A percentile compares a stretch with the other conserved stretches of the same genome.
phyloP scores from a whole-genome alignment of 1,140 invertebrate genomes.

The Drosophila equinoxialis region DNA sequence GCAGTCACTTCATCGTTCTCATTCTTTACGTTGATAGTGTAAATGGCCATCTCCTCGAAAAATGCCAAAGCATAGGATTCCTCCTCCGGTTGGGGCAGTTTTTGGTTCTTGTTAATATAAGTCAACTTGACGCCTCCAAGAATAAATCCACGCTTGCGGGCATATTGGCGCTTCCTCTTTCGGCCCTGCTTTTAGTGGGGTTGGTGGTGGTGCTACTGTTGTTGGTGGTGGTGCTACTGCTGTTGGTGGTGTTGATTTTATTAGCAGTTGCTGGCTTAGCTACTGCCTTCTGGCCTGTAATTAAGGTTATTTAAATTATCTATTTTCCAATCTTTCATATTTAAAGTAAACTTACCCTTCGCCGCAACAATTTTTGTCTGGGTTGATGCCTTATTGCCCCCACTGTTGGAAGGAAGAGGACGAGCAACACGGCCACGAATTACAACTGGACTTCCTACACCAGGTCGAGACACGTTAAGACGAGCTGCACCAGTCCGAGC shows the following conservation, averaged over 20 bases:
- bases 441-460: too few relatives aligned
- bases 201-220: too few relatives aligned
- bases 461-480: too few relatives aligned
- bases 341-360: not conserved
- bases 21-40: constrained; percentile 62
- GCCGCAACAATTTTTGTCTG: too few relatives aligned
- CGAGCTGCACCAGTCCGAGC: too few relatives aligned
- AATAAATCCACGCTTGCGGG: constrained; percentile 62
- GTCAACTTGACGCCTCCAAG: constrained; percentile 56
- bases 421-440: too few relatives aligned
- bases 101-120: constrained; percentile 49
- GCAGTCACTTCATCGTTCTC: constrained; percentile 55
- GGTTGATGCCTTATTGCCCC: too few relatives aligned
- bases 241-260: not conserved
- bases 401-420: too few relatives aligned
- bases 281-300: not conserved
- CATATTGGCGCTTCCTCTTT: constrained; percentile 60
- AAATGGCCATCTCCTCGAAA: constrained; percentile 62
- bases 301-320: not conserved
- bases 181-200: constrained; percentile 43
- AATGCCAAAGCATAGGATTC: constrained; percentile 66
- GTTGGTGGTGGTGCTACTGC: not conserved
- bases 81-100: constrained; percentile 56
- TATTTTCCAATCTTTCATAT: not conserved
- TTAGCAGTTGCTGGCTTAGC: not conserved